phyloP scores from a whole-genome alignment of 2,113 vertebrate species.

The Malurus melanocephalus region DNA sequence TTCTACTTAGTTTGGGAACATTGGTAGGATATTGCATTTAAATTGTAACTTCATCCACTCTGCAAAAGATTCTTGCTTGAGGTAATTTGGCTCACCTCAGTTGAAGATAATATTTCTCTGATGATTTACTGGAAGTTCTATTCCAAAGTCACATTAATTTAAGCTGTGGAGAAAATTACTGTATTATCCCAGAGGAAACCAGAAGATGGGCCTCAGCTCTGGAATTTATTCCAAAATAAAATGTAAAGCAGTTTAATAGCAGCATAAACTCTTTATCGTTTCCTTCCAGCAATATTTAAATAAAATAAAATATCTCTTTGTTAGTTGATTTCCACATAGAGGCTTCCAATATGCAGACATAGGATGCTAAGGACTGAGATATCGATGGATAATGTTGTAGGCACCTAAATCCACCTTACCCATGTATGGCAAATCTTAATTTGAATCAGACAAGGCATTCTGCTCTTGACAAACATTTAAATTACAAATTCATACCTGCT shows the following conservation, averaged over 20 bases:
- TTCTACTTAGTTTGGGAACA: background rate
- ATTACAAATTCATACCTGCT: background rate
- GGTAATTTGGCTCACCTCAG: background rate
- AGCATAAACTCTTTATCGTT: background rate
- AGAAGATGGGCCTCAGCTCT: background rate
- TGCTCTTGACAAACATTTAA: background rate
- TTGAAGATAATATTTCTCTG: background rate
- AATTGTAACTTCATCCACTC: background rate
- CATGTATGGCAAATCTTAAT: background rate
- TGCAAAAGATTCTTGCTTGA: background rate
- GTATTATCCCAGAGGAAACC: background rate
- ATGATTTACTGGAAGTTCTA: background rate
- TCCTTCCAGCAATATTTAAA: background rate
- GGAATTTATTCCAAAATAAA: conserved; percentile 16
- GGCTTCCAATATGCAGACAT: background rate
- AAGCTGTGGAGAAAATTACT: background rate
- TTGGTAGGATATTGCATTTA: background rate
- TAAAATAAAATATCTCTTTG: background rate
- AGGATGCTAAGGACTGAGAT: background rate
- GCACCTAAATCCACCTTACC: background rate
- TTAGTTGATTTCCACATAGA: background rate
- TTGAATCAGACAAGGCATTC: background rate
- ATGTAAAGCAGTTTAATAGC: background rate
- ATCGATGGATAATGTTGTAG: background rate
- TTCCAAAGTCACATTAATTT: background rate